Evolutionary conservation across 2,888 invertebrate species (phyloP).

Genomic region (Zhuqinia jingwanae): DNA sequence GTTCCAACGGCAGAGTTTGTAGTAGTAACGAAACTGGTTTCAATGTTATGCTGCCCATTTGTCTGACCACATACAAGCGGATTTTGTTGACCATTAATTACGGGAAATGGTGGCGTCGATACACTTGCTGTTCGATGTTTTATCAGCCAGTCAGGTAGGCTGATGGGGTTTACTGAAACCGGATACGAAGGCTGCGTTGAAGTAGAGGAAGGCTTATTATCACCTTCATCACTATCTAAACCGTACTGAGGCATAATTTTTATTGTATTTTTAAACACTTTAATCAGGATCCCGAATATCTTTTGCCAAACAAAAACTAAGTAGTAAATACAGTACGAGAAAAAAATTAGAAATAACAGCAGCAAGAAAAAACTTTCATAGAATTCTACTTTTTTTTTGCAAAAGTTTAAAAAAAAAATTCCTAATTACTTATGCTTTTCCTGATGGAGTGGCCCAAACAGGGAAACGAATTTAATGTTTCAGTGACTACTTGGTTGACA

Average conservation of each 20-base stretch:
- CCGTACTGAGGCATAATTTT: conserved; percentile 62
- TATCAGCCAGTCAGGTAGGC: not conserved
- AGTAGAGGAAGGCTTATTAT: conserved; percentile 34
- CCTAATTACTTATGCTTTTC: no score
- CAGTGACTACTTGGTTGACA: no score
- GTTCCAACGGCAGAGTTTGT: conserved; percentile 21
- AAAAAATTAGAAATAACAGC: no score
- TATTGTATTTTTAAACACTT: no score
- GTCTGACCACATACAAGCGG: no score
- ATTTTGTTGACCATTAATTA: not conserved
- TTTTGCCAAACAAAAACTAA: no score
- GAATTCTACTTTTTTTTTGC: no score
- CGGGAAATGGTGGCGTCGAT: not conserved
- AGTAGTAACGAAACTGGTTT: not conserved
- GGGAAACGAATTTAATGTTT: no score
- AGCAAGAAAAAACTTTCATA: no score
- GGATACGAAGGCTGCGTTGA: not conserved
- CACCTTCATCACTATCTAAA: conserved; percentile 45
- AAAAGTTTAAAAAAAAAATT: no score
- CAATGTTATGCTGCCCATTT: not conserved
- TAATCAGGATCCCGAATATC: not conserved
- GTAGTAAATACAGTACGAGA: no score
- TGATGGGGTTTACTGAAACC: not conserved
- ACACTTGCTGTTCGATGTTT: not conserved
- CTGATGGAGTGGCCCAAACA: no score